phyloP scores from a whole-genome alignment of 1,140 invertebrate genomes.

The Drosophila nasuta region DNA sequence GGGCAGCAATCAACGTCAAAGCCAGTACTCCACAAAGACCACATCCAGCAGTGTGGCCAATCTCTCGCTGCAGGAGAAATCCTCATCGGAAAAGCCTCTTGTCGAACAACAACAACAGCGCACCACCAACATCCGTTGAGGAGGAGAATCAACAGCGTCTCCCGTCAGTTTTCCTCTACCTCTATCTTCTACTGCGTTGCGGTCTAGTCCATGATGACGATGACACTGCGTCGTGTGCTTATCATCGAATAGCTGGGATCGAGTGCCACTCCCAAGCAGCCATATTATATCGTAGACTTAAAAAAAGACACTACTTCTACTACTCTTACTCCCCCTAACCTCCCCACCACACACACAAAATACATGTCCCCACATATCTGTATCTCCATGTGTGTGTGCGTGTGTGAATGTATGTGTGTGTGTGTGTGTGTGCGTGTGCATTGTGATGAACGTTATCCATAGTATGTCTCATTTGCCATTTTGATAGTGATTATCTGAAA shows the following conservation, averaged over 20 bases:
- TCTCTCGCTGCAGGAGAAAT: constrained; percentile 72
- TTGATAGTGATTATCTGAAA: constrained; percentile 4
- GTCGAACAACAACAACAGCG: constrained; percentile 60
- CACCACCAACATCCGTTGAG: constrained; percentile 65
- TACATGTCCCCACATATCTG: constrained; percentile 9
- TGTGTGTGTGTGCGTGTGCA: neutral
- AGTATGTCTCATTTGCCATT: constrained; percentile 5
- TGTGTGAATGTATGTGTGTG: neutral
- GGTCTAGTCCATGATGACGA: too few species aligned
- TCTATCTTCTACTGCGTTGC: too few species aligned
- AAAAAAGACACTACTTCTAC: constrained; percentile 41
- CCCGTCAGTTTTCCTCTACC: constrained; percentile 12
- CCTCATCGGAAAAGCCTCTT: constrained; percentile 66
- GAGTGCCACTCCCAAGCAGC: constrained; percentile 46
- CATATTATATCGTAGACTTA: constrained; percentile 49
- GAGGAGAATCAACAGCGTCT: neutral
- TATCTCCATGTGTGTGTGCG: neutral
- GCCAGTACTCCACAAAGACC: constrained; percentile 81
- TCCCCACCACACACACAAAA: neutral
- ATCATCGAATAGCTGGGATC: constrained; percentile 69
- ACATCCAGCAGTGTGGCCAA: constrained; percentile 80
- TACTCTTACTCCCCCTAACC: neutral
- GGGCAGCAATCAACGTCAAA: constrained; percentile 77
- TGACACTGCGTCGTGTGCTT: constrained; percentile 4
- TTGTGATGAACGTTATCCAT: constrained; percentile 10